Evolutionary conservation across 2,888 invertebrate species (phyloP).

Genomic region (Drosophila phalerata): DNA sequence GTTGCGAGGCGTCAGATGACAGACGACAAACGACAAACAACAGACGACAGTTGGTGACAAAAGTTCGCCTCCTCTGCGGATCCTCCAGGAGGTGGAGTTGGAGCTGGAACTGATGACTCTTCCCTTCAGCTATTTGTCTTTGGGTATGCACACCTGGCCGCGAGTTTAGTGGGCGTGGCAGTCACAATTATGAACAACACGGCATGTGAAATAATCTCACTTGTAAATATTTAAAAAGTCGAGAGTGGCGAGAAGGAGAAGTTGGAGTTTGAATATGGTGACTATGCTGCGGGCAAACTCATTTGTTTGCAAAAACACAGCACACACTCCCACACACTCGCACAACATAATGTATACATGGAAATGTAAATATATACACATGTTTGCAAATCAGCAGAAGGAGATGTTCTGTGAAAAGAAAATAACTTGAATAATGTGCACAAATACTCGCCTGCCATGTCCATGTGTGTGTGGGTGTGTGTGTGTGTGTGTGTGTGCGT

Average conservation of each 20-base stretch:
- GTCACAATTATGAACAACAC: constrained; percentile 49
- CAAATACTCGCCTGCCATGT: constrained; percentile 44
- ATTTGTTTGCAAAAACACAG: constrained; percentile 66
- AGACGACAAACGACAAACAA: neutral
- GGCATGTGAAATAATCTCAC: constrained; percentile 65
- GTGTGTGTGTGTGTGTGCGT: constrained; percentile 12
- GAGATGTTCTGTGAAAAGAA: constrained; percentile 53
- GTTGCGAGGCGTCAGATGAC: constrained; percentile 16
- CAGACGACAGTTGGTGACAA: neutral
- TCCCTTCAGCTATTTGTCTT: constrained; percentile 48
- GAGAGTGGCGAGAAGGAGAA: constrained; percentile 1
- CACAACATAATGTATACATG: constrained; percentile 62
- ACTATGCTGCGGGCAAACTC: constrained; percentile 53
- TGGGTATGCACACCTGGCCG: constrained; percentile 54
- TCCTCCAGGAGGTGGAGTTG: neutral
- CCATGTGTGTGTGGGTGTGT: neutral
- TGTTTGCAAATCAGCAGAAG: constrained; percentile 41
- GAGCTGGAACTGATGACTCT: neutral
- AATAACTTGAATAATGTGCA: constrained; percentile 65
- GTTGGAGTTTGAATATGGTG: neutral
- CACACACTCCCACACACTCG: constrained; percentile 28
- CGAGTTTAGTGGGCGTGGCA: constrained; percentile 48
- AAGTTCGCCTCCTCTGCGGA: neutral
- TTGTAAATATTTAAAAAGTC: constrained; percentile 72
- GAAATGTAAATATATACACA: constrained; percentile 68